Evolutionary conservation across 1,140 invertebrate genomes (phyloP), one percentile per base, ranked within the genome.

Genomic region (Drosophila parabipectinata): DNA sequence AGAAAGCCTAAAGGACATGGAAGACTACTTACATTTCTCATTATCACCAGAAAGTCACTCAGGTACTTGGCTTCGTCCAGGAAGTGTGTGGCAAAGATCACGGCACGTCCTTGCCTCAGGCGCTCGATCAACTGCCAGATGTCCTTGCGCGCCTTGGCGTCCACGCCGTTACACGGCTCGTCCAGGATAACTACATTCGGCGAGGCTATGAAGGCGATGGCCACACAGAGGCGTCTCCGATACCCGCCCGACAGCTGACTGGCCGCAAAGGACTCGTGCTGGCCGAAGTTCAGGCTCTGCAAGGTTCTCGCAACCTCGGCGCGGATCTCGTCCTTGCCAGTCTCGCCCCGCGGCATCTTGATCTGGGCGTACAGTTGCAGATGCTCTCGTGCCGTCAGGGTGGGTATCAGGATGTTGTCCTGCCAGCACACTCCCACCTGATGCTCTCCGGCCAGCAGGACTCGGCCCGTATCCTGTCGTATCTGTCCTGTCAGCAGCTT

Each of bases 341-440:
- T n/a, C n/a, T 7, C 57, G 1, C 41, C 62, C 60, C n/a, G 41
- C 12, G 30, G 50, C 21, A 91, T 15, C 56, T 92, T 92, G n/a
- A 92, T 90, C 41, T 75, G 72, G 0, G 96, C 96, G 93, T 97
- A 98, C 64, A 98, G 94, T 37, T 93, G 87, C 39, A 98, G 93
- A 66, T 97, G 97, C 91, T 98, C 97, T 32, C 94, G 90, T 0
- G 96, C 96, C 15, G 96, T 97, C 62, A 98, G 84, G 28, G 94
- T 93, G 67, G 95, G 95, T 81, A 97, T 95, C 9, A 98, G 93
- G 24, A 97, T 97, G 93, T 98, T 97, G 72, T 94, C 94, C 92
- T 97, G 96, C 54, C 96, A 96, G 90, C 96, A 97, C 69, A 97
- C 95, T 37, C 96, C 96, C 57, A 97, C 93, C 41, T 94, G 91